These are phyloP conservation scores for Drosophila rellima DNA, from an alignment of 2,888 invertebrate species.

Conservation along the genomic window DNA sequence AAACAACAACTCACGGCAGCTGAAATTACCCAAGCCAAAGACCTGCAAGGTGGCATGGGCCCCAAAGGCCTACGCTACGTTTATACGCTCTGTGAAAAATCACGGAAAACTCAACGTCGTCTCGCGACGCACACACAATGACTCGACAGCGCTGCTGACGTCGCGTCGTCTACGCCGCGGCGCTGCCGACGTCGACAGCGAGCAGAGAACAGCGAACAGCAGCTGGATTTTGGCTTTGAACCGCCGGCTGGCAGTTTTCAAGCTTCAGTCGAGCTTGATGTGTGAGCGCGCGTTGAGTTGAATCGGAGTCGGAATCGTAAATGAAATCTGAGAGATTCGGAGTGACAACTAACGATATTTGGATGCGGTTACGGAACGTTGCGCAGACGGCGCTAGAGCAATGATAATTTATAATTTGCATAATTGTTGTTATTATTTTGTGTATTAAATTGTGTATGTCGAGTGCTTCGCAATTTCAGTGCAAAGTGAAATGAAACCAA, in stretches of 20 bases:
- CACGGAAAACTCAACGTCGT: conserved; percentile 69
- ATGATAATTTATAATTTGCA: conserved; percentile 80
- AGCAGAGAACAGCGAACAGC: conserved; percentile 17
- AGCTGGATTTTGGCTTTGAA: conserved; percentile 65
- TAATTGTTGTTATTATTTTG: conserved; percentile 72
- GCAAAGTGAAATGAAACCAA: conserved; percentile 73
- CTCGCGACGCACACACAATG: conserved; percentile 70
- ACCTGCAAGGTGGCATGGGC: conserved; percentile 78
- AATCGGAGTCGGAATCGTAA: conserved; percentile 8
- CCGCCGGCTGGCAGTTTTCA: conserved; percentile 53
- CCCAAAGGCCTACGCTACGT: conserved; percentile 56
- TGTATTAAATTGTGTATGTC: conserved; percentile 60
- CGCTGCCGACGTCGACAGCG: conserved; percentile 12
- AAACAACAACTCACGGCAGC: conserved; percentile 69
- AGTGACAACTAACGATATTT: conserved; percentile 20
- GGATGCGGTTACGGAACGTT: conserved; percentile 58
- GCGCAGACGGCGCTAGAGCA: conserved; percentile 65
- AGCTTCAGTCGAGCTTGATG: conserved; percentile 71
- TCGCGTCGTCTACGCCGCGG: conserved; percentile 1
- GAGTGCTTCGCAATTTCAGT: conserved; percentile 47
- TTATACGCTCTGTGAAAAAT: conserved; percentile 69
- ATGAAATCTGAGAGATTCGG: not conserved
- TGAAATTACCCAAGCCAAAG: conserved; percentile 81
- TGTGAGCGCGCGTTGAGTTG: conserved; percentile 54
- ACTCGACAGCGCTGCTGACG: conserved; percentile 48